phyloP scores from a whole-genome alignment of 2,113 vertebrate genomes.

The Phyllostomus discolor region DNA sequence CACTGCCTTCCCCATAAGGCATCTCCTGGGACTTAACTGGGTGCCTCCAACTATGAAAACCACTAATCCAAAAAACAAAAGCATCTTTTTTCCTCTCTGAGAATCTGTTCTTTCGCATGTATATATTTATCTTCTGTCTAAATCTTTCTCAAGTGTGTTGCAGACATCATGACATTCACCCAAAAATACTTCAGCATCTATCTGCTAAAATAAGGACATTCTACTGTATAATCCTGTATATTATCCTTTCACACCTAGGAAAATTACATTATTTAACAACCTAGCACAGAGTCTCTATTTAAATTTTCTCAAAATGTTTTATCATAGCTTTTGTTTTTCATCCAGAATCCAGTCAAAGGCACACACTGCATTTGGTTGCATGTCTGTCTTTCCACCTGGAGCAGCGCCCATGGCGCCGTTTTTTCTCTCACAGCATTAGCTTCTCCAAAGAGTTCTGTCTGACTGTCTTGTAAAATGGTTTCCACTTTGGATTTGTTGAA shows the following conservation, averaged over 20 bases:
- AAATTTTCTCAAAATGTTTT: neutral
- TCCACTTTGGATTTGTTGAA: neutral
- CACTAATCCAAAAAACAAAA: neutral
- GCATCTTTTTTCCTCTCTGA: neutral
- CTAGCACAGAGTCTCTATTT: neutral
- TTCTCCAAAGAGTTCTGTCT: slow-evolving; percentile 11
- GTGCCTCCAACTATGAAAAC: neutral
- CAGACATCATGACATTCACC: neutral
- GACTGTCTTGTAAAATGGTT: neutral
- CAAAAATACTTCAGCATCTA: neutral
- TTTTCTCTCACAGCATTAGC: neutral
- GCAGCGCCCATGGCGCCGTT: neutral
- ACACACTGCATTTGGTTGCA: neutral
- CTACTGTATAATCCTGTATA: neutral
- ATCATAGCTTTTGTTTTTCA: neutral
- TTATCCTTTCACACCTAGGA: slow-evolving; percentile 13
- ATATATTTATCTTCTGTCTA: neutral
- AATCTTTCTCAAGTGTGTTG: neutral
- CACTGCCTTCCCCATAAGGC: neutral
- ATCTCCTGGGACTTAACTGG: neutral
- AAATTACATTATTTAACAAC: neutral
- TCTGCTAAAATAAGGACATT: neutral
- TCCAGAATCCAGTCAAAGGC: neutral
- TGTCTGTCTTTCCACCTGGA: neutral
- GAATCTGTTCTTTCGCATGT: neutral